Base-by-base conservation (phyloP, 2,888 invertebrate genomes). In the Venusia cambrica region DNA sequence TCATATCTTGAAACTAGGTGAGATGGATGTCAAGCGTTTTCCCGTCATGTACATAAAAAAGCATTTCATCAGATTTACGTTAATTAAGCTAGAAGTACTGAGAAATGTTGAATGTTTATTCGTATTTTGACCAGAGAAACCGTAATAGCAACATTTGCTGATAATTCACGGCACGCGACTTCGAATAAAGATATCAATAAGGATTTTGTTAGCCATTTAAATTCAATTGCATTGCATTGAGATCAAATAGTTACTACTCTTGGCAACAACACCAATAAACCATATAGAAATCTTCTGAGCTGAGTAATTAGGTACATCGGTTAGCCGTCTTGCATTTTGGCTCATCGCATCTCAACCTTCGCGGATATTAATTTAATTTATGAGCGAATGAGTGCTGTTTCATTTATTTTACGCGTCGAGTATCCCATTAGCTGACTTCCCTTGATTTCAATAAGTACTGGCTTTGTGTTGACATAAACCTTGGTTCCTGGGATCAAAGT, bases 231-330 rank as follows among this genome's bases (percentile, higher is more conserved):
- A 67, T 66, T 58, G 61, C 52, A 57, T 38, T 21, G 50, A 78
- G 74, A 81, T 81, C 79, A 81, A 81, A 84, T 83, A 54, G 53
- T 12, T 31, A 48, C 53, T 54, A 57, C 51, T 64, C 64, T 69
- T 70, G 69, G 69, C 65, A 67, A 49, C 55, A 48, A 47, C 54
- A 54, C 57, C 54, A 62, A 51, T 44, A 45, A 56, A 67, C 65
- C 67, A 64, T 74, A 74, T 71, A 69, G 58, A 63, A 57, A 53
- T 57, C 45, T 50, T 50, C 50, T 37, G 34, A 40, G 46, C 47
- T 50, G 54, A 56, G 37, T 64, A 63, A 60, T 62, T 60, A n/a
- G n/a, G n/a, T n/a, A 58, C 45, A 55, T 45, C 45, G 50, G 52
- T 58, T 61, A 52, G 58, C 49, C 50, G 43, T 42, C 34, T 40